Percentiles rank a stretch among this genome's conserved stretches.
Conservation (phyloP, 2,113 vertebrate species). For the Mesocricetus auratus region DNA sequence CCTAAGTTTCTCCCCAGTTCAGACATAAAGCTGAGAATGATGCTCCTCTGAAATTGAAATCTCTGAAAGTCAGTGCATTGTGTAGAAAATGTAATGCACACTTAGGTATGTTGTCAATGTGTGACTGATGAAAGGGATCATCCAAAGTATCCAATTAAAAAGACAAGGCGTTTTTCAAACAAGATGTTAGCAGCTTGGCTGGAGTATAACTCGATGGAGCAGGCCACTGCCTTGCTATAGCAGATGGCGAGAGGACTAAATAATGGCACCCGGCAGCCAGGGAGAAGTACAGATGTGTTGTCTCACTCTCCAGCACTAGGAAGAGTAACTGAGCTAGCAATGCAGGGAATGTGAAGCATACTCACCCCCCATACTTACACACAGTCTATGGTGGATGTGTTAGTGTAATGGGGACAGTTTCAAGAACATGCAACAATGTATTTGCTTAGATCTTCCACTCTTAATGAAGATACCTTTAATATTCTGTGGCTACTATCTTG, state of each 20-base stretch:
- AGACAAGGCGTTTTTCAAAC: conserved; percentile 3
- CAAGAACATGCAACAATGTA: background rate
- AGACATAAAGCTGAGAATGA: background rate
- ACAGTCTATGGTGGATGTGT: background rate
- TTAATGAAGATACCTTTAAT: background rate
- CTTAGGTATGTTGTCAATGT: conserved; percentile 25
- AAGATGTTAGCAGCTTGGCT: conserved; percentile 20
- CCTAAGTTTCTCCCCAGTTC: conserved; percentile 11
- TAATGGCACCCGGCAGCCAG: background rate
- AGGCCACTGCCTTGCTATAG: background rate
- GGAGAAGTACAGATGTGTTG: conserved; percentile 1
- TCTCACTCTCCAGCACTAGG: background rate
- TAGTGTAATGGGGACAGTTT: background rate
- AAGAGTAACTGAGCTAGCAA: background rate
- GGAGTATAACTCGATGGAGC: background rate
- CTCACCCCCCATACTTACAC: background rate
- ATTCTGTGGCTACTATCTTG: background rate
- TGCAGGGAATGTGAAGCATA: background rate
- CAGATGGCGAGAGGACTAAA: conserved; percentile 2
- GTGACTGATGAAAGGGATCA: background rate
- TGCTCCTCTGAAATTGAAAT: conserved; percentile 23
- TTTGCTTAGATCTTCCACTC: background rate
- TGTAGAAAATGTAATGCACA: background rate
- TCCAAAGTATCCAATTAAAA: conserved; percentile 50
- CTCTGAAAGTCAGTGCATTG: background rate